Percentiles rank a stretch among this genome's conserved stretches.
These are phyloP conservation scores for Syrrhaptes paradoxus DNA, from an alignment of 2,113 vertebrate species.

Conservation along the genomic window DNA sequence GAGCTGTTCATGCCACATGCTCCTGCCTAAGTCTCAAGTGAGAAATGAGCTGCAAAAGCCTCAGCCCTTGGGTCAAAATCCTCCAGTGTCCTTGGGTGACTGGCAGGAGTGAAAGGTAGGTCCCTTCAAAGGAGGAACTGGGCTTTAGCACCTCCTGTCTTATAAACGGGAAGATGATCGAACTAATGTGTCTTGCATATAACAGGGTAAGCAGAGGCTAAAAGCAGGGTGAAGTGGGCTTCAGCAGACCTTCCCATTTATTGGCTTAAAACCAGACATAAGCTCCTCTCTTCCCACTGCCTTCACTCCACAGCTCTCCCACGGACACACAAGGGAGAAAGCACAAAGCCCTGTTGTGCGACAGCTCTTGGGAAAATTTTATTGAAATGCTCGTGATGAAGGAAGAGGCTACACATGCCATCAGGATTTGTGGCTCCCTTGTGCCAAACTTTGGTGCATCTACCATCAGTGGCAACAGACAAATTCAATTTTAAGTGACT, in stretches of 20 bases:
- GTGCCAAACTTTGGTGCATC: neutral
- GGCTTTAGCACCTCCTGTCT: neutral
- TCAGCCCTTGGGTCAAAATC: neutral
- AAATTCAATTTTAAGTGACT: neutral
- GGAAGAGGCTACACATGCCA: neutral
- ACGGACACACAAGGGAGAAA: fast-evolving
- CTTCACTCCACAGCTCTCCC: neutral
- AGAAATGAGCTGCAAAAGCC: neutral
- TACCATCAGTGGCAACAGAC: neutral
- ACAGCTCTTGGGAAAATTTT: neutral
- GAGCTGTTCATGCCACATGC: neutral
- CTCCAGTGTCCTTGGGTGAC: neutral
- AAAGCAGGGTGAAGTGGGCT: neutral
- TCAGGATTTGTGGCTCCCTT: neutral
- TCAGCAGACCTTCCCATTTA: neutral
- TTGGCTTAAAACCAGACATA: neutral
- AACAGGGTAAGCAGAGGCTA: neutral
- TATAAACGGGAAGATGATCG: neutral
- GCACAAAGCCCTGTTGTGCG: neutral
- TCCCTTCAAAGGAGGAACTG: neutral
- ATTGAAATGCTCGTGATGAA: neutral
- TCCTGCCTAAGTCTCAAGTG: neutral
- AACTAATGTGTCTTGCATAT: neutral
- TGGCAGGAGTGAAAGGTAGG: neutral
- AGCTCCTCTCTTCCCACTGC: neutral